Base-by-base conservation (phyloP, 2,113 vertebrate species). In the Pygoscelis adeliae region DNA sequence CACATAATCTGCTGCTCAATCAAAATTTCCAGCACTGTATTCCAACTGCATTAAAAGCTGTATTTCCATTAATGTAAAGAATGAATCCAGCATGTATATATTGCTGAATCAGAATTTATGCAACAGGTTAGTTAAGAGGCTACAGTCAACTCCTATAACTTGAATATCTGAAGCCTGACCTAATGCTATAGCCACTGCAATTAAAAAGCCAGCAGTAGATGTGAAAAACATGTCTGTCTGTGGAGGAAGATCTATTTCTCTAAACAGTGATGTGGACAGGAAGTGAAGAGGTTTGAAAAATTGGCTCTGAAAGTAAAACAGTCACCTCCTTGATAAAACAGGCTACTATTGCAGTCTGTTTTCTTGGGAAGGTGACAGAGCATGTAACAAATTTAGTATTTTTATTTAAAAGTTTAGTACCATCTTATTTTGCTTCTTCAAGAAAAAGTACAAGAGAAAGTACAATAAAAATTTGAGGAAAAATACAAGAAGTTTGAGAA, bases 41-140 rank as follows among this genome's bases (percentile, higher is more conserved):
- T 98, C 91, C 93, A 97, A 90, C 90, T 84, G 83, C 93, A 93
- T 94, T 90, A 95, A 95, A 91, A 96, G 70, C 67, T 92, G 32
- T 88, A 94, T 97, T 97, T 98, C 93, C 94, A 96, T 95, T 93
- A 96, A 94, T 80, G 65, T 91, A 87, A 93, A 94, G 76, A 97
- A 84, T 88, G 42, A 95, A 88, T 74, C 65, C 13, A 94, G 91
- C 53, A 78, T 71, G 81, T 50, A 94, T 93, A 95, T 94, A 96
- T 93, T 97, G 89, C 93, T 96, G 89, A 96, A 96, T 88, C 90
- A 92, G 80, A 93, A 77, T 95, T 93, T 93, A 83, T 96, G 94
- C 82, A 95, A 90, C 91, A 94, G 11, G 6, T 82, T 88, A 86
- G 91, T 97, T 97, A 93, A 95, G 91, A 88, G 74, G 40, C 80